Evolutionary conservation across 2,888 invertebrate species (phyloP).

Genomic region (Thumatha senex): DNA sequence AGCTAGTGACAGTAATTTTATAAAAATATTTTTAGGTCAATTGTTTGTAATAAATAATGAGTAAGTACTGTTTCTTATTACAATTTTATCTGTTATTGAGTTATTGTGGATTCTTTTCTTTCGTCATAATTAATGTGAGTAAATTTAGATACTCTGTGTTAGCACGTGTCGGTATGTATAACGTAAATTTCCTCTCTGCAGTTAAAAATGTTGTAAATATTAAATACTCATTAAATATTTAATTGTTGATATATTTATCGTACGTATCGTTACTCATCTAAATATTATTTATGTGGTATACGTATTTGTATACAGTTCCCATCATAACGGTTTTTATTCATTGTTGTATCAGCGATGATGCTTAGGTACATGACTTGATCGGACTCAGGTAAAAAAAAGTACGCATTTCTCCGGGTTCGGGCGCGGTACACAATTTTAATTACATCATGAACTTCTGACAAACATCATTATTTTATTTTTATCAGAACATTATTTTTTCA

Average conservation of each 20-base stretch:
- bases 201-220: neutral
- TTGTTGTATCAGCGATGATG: conserved; percentile 32
- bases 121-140: conserved; percentile 5
- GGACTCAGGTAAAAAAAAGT: conserved; percentile 10
- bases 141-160: conserved; percentile 9
- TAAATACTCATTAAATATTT: neutral
- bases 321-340: conserved; percentile 35
- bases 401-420: neutral
- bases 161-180: conserved; percentile 33
- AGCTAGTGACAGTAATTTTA: conserved; percentile 40
- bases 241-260: neutral
- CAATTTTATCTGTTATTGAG: conserved; percentile 2
- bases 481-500: neutral
- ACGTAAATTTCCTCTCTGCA: neutral
- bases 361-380: neutral
- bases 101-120: neutral
- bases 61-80: conserved; percentile 21
- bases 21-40: conserved; percentile 33
- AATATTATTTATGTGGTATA: neutral
- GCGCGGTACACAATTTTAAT: neutral
- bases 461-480: neutral
- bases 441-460: too few relatives aligned
- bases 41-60: conserved; percentile 29
- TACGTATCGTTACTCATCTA: neutral
- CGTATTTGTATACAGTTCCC: neutral